A percentile compares a stretch with the other conserved stretches of the same genome.
phyloP scores from a whole-genome alignment of 2,113 vertebrate species.

The Apteryx owenii region DNA sequence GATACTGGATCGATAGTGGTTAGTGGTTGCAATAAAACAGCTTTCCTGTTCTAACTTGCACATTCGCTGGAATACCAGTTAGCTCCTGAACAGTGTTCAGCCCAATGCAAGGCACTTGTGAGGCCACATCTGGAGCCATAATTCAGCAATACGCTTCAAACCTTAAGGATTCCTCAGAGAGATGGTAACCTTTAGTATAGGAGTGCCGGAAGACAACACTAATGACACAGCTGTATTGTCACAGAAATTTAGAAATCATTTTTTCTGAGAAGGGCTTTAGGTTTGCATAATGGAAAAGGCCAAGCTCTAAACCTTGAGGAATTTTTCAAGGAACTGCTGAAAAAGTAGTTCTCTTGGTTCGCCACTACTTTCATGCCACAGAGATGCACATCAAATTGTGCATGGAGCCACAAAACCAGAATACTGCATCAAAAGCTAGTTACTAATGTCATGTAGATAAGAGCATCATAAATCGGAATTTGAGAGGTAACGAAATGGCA shows the following conservation, averaged over 20 bases:
- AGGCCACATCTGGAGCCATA: neutral
- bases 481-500: neutral
- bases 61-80: neutral
- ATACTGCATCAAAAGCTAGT: neutral
- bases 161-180: conserved; percentile 37
- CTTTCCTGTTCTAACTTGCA: neutral
- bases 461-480: conserved; percentile 4
- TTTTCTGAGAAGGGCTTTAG: conserved; percentile 38
- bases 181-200: conserved; percentile 33
- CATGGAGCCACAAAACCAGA: conserved; percentile 22
- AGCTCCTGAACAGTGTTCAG: neutral
- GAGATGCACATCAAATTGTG: neutral
- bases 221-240: neutral
- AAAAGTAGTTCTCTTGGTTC: conserved; percentile 19
- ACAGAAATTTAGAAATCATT: conserved; percentile 46
- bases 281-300: conserved; percentile 16
- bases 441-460: neutral
- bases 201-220: conserved; percentile 22
- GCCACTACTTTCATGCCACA: neutral
- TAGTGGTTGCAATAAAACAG: neutral
- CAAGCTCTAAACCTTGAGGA: neutral
- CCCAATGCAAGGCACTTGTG: neutral
- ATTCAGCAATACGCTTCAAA: neutral
- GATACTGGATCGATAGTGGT: neutral
- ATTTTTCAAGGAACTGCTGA: conserved; percentile 21